A percentile compares a stretch with the other conserved stretches of the same genome.
Evolutionary conservation across 2,888 invertebrate genomes (phyloP).

Genomic region (Eupithecia tripunctaria): DNA sequence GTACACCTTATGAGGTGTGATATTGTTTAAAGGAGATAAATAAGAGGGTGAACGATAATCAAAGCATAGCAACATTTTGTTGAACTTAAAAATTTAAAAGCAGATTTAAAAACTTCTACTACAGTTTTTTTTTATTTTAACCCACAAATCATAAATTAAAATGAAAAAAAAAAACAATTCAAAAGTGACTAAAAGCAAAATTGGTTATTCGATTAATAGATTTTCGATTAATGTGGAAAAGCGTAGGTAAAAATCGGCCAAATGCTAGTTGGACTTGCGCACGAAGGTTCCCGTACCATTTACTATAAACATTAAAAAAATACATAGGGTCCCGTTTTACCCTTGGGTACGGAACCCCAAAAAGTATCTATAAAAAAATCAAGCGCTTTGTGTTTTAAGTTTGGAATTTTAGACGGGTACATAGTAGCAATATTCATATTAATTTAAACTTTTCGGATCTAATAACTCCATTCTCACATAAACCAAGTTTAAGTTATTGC

Average conservation of each 20-base stretch:
- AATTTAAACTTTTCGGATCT: constrained; percentile 39
- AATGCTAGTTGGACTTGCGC: no score
- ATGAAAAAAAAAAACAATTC: no score
- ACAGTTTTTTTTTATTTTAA: background rate
- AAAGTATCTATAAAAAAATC: no score
- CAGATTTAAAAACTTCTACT: background rate
- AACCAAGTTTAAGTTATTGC: constrained; percentile 63
- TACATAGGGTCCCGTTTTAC: no score
- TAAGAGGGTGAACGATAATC: background rate
- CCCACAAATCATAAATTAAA: background rate
- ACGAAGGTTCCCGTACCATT: no score
- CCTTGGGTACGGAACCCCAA: no score
- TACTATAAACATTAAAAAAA: no score
- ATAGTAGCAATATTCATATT: constrained; percentile 19
- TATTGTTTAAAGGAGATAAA: background rate
- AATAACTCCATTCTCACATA: constrained; percentile 41
- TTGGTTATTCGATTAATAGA: background rate
- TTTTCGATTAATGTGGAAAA: background rate
- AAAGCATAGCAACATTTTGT: background rate
- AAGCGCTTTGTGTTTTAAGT: background rate
- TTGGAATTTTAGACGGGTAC: background rate
- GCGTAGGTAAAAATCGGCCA: no score
- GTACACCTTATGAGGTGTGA: constrained; percentile 33
- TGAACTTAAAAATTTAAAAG: background rate
- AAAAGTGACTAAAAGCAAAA: background rate